Evolutionary conservation across 2,797 vertebrate genomes (phyloP), one percentile per base, ranked within the genome.

Genomic region (Buphagus erythrorhynchus): DNA sequence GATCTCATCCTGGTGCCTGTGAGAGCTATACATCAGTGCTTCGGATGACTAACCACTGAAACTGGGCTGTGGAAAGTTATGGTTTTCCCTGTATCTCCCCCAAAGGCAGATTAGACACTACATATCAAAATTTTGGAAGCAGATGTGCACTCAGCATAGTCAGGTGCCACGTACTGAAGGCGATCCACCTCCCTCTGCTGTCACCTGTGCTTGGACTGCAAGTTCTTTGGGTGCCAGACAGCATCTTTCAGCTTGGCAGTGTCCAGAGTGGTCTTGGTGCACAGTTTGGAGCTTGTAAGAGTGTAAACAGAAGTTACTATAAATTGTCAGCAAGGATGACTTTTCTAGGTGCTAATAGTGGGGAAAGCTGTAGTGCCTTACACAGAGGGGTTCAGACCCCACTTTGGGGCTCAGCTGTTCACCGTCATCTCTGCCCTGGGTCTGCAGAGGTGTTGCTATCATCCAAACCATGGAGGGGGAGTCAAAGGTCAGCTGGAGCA

Each of bases 111-210:
- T 66, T 68, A 68, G 62, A 46, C 5, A 33, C 31, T 19, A 33
- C 7, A 13, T 21, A 36, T 25, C 16, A 57, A 65, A 29, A n/a
- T 55, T 75, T 55, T 84, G 38, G 40, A 69, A 36, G 43, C 19
- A 46, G 46, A 33, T 35, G 5, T 35, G 18, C 0, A 3, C 6
- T 51, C 0, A 2, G 20, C 11, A 12, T 26, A 7, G 9, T 9
- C 29, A 85, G 40, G 26, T 52, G 26, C 13, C 4, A 2, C 0
- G 0, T 57, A 36, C n/a, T 29, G n/a, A 31, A 13, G 26, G 13
- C 6, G 0, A 2, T 8, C 5, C 9, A 42, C 22, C 65, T 74
- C 18, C 31, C 17, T 24, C 16, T 36, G 6, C 16, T 68, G 17
- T 72, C 61, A 58, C 11, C 38, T 77, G 20, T 66, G 14, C 40